Percentiles rank a stretch among this genome's conserved stretches.
Conservation (phyloP, 2,888 invertebrate genomes). For the Branchellion lobata region DNA sequence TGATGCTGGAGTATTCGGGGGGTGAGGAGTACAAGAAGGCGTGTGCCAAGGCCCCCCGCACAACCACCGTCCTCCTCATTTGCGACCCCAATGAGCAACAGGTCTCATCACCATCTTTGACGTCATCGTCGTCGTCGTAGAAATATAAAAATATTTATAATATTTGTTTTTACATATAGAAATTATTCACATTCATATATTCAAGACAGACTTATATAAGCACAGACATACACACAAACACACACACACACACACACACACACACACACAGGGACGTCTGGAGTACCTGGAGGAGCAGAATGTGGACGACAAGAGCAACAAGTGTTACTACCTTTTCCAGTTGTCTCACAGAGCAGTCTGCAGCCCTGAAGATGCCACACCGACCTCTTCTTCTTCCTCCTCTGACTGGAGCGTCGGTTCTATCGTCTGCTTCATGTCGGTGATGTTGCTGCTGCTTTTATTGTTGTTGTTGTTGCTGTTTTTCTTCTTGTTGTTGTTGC, state of each 20-base stretch:
- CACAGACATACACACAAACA: background rate
- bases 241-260: background rate
- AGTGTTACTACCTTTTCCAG: slow-evolving; percentile 22
- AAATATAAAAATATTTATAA: too few species aligned
- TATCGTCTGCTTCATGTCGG: background rate
- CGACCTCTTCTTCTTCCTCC: background rate
- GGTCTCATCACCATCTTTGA: background rate
- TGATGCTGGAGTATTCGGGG: slow-evolving; percentile 11
- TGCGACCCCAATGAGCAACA: slow-evolving; percentile 10
- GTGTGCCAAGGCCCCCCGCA: background rate
- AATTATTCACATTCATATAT: too few species aligned
- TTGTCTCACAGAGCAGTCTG: background rate
- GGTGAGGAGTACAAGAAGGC: background rate
- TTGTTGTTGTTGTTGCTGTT: too few species aligned
- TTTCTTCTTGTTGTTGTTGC: too few species aligned
- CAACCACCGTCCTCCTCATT: background rate
- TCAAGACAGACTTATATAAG: too few species aligned
- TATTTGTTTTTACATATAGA: too few species aligned
- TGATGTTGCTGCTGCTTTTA: background rate
- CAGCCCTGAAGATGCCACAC: too few species aligned
- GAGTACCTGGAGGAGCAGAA: slow-evolving; percentile 6
- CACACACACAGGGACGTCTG: slow-evolving; percentile 10
- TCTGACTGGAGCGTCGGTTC: background rate
- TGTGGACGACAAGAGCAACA: background rate
- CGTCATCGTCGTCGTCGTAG: background rate